A percentile compares a stretch with the other conserved stretches of the same genome.
Evolutionary conservation across 2,113 vertebrate genomes (phyloP).

Genomic region (Tonatia bakeri): DNA sequence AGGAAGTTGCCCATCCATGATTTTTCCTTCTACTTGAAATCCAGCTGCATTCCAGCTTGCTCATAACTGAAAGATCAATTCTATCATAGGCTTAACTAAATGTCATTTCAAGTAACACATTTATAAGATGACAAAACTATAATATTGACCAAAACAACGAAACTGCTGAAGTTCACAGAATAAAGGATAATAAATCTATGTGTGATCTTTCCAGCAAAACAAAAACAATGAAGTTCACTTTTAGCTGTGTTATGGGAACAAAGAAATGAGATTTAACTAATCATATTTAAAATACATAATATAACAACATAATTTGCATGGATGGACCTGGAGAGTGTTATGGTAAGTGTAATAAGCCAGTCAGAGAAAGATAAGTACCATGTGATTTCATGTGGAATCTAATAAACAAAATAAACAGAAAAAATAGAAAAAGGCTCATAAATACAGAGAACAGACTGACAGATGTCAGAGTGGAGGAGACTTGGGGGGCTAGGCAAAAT

Average conservation of each 20-base stretch:
- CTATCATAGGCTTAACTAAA: not conserved
- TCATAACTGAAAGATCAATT: slow-evolving; percentile 37
- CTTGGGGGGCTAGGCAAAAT: too few species aligned
- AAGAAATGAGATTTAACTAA: not conserved
- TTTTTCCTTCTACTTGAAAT: slow-evolving; percentile 20
- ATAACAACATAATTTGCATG: not conserved
- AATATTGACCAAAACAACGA: slow-evolving; percentile 17
- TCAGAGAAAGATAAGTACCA: too few species aligned
- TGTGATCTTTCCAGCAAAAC: not conserved
- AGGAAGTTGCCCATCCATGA: not conserved
- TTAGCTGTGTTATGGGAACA: not conserved
- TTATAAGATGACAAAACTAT: not conserved
- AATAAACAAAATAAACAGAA: too few species aligned
- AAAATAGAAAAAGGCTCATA: too few species aligned
- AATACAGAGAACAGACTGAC: too few species aligned
- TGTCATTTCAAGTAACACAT: slow-evolving; percentile 11
- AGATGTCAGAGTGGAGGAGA: too few species aligned
- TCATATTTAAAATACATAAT: not conserved
- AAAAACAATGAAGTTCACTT: not conserved
- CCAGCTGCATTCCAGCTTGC: not conserved
- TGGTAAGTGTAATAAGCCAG: too few species aligned
- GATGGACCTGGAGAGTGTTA: too few species aligned
- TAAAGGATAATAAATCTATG: not conserved
- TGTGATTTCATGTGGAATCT: too few species aligned
- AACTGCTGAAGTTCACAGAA: not conserved